Evolutionary conservation across 2,797 vertebrate species (phyloP).

Genomic region (Bradypus variegatus): DNA sequence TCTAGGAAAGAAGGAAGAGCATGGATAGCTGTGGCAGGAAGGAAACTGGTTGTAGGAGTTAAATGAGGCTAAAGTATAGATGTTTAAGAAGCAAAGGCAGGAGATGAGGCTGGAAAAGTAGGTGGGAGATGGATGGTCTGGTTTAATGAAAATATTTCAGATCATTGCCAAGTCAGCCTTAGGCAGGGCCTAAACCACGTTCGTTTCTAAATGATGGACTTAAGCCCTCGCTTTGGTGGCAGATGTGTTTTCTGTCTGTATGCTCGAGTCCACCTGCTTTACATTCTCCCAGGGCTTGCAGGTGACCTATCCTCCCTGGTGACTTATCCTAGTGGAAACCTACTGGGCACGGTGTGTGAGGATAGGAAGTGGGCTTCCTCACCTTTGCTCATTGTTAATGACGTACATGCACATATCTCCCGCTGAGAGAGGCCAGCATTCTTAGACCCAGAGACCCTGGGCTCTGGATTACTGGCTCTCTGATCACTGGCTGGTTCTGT

Average conservation of each 20-base stretch:
- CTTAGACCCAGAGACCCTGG: neutral
- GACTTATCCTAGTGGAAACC: neutral
- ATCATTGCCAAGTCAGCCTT: neutral
- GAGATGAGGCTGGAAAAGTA: neutral
- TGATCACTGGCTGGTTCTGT: neutral
- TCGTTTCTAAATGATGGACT: neutral
- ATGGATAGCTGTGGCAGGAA: neutral
- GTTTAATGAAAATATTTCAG: neutral
- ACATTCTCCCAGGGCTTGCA: neutral
- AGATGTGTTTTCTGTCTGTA: neutral
- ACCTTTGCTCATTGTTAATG: neutral
- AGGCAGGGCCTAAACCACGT: neutral
- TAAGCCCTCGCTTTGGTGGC: neutral
- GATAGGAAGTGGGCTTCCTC: neutral
- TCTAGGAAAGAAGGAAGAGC: neutral
- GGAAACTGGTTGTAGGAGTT: neutral
- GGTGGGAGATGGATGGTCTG: neutral
- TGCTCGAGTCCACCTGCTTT: neutral
- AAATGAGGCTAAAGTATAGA: neutral
- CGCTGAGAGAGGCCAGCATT: neutral
- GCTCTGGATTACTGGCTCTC: neutral
- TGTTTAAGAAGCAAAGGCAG: neutral
- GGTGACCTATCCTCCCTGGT: no score
- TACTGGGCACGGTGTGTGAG: neutral
- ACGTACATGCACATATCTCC: neutral